Percentiles rank a stretch among this genome's conserved stretches.
Evolutionary conservation across 2,113 vertebrate genomes (phyloP).

Genomic region (Triplophysa dalaica): DNA sequence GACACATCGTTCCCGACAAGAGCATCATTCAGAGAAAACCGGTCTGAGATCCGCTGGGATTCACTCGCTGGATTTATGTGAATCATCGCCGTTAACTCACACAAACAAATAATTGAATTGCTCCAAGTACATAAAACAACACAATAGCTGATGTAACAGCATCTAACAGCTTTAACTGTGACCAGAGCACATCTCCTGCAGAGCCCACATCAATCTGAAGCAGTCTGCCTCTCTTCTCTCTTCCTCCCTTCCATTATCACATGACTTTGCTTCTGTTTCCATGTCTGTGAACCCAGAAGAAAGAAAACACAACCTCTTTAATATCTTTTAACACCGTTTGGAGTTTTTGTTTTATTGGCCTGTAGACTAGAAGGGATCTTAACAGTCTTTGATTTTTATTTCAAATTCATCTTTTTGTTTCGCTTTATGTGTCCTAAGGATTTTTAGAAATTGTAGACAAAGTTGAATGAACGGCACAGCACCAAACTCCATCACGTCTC

Average conservation of each 20-base stretch:
- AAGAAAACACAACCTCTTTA: too few relatives aligned
- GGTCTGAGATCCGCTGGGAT: conserved; percentile 85
- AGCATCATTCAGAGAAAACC: conserved; percentile 77
- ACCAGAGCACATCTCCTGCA: conserved; percentile 58
- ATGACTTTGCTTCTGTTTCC: conserved; percentile 17
- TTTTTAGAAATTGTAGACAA: too few relatives aligned
- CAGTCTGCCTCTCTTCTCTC: conserved; percentile 22
- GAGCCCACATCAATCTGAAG: conserved; percentile 41
- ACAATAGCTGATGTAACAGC: conserved; percentile 79
- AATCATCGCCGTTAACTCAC: conserved; percentile 72
- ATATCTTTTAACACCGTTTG: too few relatives aligned
- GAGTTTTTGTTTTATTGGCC: too few relatives aligned
- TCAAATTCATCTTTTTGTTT: too few relatives aligned
- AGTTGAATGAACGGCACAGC: background rate
- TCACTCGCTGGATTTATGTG: conserved; percentile 84
- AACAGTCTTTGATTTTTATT: too few relatives aligned
- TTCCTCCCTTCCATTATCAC: background rate
- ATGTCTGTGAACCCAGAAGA: background rate
- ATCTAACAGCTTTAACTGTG: conserved; percentile 78
- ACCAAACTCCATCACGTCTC: background rate
- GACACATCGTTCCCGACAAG: conserved; percentile 81
- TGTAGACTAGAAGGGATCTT: too few relatives aligned
- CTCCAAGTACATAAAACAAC: conserved; percentile 81
- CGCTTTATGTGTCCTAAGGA: too few relatives aligned
- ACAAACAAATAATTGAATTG: conserved; percentile 88